A percentile compares a stretch with the other conserved stretches of the same genome.
Conservation (phyloP, 2,888 invertebrate species). For the Diaprepes abbreviatus region DNA sequence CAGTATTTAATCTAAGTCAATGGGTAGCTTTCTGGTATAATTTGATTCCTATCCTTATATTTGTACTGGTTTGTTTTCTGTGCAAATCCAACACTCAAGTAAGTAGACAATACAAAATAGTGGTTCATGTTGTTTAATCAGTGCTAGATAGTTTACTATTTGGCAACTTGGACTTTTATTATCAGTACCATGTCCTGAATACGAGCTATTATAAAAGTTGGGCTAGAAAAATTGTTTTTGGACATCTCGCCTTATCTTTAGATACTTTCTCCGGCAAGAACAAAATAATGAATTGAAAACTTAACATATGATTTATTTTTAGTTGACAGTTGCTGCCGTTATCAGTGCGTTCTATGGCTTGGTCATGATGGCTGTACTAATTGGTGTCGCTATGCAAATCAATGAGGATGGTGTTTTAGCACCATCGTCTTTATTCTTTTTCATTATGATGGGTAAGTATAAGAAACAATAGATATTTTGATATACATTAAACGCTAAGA, state of each 20-base stretch:
- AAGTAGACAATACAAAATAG: too few relatives aligned
- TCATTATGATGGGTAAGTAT: conserved; percentile 70
- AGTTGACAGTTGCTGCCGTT: conserved; percentile 80
- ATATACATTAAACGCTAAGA: too few relatives aligned
- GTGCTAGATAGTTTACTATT: too few relatives aligned
- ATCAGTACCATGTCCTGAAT: too few relatives aligned
- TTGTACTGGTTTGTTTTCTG: conserved; percentile 77
- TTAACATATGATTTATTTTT: too few relatives aligned
- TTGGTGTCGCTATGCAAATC: conserved; percentile 85
- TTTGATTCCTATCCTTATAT: conserved; percentile 76
- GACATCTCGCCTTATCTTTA: too few relatives aligned
- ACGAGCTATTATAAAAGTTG: too few relatives aligned
- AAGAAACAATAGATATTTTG: not conserved
- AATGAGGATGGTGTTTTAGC: conserved; percentile 83
- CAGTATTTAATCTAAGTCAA: conserved; percentile 81
- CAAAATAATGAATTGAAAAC: too few relatives aligned
- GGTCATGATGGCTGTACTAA: conserved; percentile 89
- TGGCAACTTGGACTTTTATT: too few relatives aligned
- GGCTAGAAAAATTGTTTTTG: too few relatives aligned
- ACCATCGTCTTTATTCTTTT: conserved; percentile 87
- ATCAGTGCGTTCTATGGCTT: conserved; percentile 85
- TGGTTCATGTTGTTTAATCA: too few relatives aligned
- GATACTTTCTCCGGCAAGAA: too few relatives aligned
- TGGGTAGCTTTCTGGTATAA: conserved; percentile 77
- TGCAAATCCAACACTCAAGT: conserved; percentile 80